Evolutionary conservation across 2,797 vertebrate genomes (phyloP), one percentile per base, ranked within the genome.

Genomic region (Lacerta agilis): DNA sequence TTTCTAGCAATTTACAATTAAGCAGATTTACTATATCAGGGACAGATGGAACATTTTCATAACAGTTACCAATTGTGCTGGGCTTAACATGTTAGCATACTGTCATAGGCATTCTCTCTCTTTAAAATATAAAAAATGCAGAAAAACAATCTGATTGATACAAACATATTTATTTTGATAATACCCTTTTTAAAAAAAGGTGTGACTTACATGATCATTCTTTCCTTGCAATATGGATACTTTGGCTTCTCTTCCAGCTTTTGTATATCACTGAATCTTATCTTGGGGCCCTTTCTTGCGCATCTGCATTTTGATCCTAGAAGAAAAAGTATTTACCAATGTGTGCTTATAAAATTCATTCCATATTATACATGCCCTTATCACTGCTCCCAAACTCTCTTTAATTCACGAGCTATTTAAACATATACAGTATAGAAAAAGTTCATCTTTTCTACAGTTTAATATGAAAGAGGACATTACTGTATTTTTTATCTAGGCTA

Each of bases 161-260:
- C 79, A 80, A 82, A 90, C 83, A 9, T 33, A 23, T 20, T 45
- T 88, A 55, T 45, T 83, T 82, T 81, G 80, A 67, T 1, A 75
- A 79, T 11, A 75, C 90, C 81, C 1, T 18, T 17, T 1, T 3
- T 43, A 49, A 8, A 82, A 81, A 86, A 90, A 71, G 80, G n/a
- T 1, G 23, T 76, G 81, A 97, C 99, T 98, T 97, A 99, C 99
- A 99, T 99, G 93, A 99, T 98, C 99, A 99, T 99, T 97, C 99
- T 99, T 96, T 99, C 99, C 92, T 99, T 98, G 90, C 99, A 99
- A 95, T 97, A 98, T 0, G 99, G 99, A 96, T 99, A 98, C 97
- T 98, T 99, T 72, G 99, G 98, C 97, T 99, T 99, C 93, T 99
- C 97, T 97, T 99, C 99, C 97, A 99, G 97, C 96, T 99, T 99